Evolutionary conservation across 2,113 vertebrate species (phyloP).

Genomic region (Phycodurus eques): DNA sequence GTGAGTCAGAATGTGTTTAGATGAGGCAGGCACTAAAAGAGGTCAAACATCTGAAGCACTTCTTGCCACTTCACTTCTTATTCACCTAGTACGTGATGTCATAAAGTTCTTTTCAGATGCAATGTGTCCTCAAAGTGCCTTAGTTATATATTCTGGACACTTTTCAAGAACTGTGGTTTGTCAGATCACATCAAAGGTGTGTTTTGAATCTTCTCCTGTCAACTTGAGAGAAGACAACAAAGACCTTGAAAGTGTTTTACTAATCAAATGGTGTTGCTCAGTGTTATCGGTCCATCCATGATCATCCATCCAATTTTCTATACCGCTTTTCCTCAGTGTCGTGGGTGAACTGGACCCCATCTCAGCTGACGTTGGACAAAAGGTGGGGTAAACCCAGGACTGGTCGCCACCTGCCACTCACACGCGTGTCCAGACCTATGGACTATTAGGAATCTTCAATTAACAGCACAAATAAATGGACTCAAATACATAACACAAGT

Average conservation of each 20-base stretch:
- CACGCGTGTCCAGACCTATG: background rate
- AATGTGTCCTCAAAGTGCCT: background rate
- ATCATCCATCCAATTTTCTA: background rate
- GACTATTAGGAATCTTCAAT: background rate
- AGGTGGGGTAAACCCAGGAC: background rate
- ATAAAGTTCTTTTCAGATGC: background rate
- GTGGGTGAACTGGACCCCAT: background rate
- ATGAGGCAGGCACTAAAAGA: slow-evolving; percentile 37
- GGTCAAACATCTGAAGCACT: slow-evolving; percentile 24
- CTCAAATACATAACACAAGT: background rate
- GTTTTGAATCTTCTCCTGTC: background rate
- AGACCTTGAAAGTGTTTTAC: background rate
- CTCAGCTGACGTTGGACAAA: background rate
- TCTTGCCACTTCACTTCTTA: slow-evolving; percentile 9
- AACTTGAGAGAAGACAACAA: background rate
- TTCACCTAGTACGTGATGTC: slow-evolving; percentile 9
- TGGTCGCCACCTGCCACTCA: background rate
- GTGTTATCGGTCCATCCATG: background rate
- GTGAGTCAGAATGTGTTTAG: slow-evolving; percentile 39
- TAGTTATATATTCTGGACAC: background rate
- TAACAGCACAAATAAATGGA: background rate
- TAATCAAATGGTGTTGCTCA: background rate
- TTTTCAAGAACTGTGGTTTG: background rate
- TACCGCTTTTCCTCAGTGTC: background rate
- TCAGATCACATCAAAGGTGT: background rate